Base-by-base conservation (phyloP, 2,888 invertebrate species). In the Rhogogaster chlorosoma region DNA sequence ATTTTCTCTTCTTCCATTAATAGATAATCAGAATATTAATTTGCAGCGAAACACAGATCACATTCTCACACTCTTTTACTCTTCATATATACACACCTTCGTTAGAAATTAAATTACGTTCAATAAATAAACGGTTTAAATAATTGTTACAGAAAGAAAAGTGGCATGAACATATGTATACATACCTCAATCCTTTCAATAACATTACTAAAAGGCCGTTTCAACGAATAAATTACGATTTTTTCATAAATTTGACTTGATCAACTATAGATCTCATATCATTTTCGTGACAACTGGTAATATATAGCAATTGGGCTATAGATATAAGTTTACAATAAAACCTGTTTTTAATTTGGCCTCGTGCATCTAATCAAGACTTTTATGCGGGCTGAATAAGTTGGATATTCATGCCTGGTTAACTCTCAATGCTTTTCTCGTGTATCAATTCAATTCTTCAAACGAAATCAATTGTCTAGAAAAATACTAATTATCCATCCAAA, bases 61-160 rank as follows among this genome's bases (percentile, higher is more conserved):
- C 85, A 83, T 57, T 73, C 75, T 70, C 83, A 84, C 71, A 15
- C 42, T 84, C 83, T 83, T 83, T 61, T 32, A 45, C 64, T 61
- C 85, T 57, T 73, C 75, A 84, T 83, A 85, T 84, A 85, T 85
- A 75, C 75, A 85, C 61, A 85, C 61, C 67, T 83, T 83, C 18
- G 26, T 67, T 70, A 67, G 26, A 80, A 80, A 80, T 57, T 22
- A 57, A 80, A 61, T 61, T 32, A 29, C 53, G 67, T 77, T 77
- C 26, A 38, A 80, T 49, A 83, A 83, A 67, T 67, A 83, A 67
- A 83, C 18, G 29, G 15, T 45, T 9, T 0, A 42, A 45, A 67
- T 45, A 83, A 67, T 70, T 83, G 45, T 45, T 32, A 49, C 29
- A 64, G 64, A 22, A 64, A 83, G 6, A 83, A 83, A 38, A 64